Evolutionary conservation across 2,888 invertebrate genomes (phyloP).

Genomic region (Flexamia atlantica): DNA sequence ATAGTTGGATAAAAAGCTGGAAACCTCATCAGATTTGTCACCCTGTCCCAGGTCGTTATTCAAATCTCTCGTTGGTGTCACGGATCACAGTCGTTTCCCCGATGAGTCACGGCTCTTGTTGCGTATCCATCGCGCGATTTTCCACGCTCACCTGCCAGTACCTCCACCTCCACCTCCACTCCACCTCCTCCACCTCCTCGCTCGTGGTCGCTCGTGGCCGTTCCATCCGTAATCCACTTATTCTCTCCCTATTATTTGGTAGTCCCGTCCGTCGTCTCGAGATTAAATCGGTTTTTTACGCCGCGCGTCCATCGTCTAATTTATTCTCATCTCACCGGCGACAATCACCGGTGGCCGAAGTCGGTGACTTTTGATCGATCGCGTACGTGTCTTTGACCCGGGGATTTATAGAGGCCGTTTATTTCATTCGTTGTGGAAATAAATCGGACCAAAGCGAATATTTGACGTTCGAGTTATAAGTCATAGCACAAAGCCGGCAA

Average conservation of each 20-base stretch:
- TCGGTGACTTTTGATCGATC: conserved; percentile 46
- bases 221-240: background rate
- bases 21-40: too few species aligned
- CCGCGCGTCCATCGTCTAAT: conserved; percentile 33
- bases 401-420: conserved; percentile 16
- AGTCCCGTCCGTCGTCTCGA: background rate
- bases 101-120: conserved; percentile 5
- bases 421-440: conserved; percentile 42
- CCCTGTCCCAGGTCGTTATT: too few species aligned
- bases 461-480: conserved; percentile 19
- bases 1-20: too few species aligned
- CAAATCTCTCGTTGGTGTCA: background rate
- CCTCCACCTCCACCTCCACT: background rate
- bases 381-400: conserved; percentile 41
- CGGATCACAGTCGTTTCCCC: background rate
- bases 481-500: conserved; percentile 37
- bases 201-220: conserved; percentile 21
- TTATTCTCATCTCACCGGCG: conserved; percentile 51
- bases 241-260: conserved; percentile 50
- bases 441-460: conserved; percentile 43
- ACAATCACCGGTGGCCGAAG: conserved; percentile 40
- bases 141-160: conserved; percentile 37
- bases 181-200: background rate
- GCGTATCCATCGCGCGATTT: conserved; percentile 8
- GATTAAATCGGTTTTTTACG: conserved; percentile 52